A percentile compares a stretch with the other conserved stretches of the same genome.
phyloP scores from a whole-genome alignment of 2,888 invertebrate species.

The Ypsolopha sequella region DNA sequence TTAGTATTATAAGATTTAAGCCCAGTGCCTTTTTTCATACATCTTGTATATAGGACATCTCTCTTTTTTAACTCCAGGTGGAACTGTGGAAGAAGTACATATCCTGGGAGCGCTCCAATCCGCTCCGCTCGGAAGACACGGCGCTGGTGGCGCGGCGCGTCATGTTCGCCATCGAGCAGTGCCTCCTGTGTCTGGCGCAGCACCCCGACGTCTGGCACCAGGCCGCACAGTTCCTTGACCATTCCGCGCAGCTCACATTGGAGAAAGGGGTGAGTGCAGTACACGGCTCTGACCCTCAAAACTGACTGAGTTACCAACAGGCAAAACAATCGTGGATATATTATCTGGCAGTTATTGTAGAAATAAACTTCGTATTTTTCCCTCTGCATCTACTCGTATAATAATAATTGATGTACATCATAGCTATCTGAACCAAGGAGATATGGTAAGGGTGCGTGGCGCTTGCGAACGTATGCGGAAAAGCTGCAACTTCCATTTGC shows the following conservation, averaged over 20 bases:
- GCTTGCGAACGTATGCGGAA: too few relatives aligned
- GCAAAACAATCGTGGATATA: background rate
- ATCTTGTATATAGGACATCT: too few relatives aligned
- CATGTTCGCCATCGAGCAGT: constrained; percentile 91
- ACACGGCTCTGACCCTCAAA: background rate
- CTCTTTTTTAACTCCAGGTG: constrained; percentile 70
- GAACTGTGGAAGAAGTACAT: constrained; percentile 99
- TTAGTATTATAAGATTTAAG: too few relatives aligned
- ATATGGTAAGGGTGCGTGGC: too few relatives aligned
- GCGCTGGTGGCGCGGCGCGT: constrained; percentile 93
- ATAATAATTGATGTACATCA: too few relatives aligned
- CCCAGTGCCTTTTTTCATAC: too few relatives aligned
- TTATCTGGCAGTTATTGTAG: too few relatives aligned
- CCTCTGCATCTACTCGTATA: too few relatives aligned
- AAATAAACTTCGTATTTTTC: too few relatives aligned
- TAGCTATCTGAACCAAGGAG: too few relatives aligned
- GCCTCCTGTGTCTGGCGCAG: constrained; percentile 94
- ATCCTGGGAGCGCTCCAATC: constrained; percentile 96
- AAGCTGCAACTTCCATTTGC: too few relatives aligned
- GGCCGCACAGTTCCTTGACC: constrained; percentile 96
- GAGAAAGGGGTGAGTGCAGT: constrained; percentile 89
- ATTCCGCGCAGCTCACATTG: constrained; percentile 91
- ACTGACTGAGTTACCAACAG: background rate
- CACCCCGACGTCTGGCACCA: constrained; percentile 99
- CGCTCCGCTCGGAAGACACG: constrained; percentile 95